These are phyloP conservation scores for Dendrocincla tyrannina DNA, from an alignment of 2,797 vertebrate genomes.

Conservation along the genomic window DNA sequence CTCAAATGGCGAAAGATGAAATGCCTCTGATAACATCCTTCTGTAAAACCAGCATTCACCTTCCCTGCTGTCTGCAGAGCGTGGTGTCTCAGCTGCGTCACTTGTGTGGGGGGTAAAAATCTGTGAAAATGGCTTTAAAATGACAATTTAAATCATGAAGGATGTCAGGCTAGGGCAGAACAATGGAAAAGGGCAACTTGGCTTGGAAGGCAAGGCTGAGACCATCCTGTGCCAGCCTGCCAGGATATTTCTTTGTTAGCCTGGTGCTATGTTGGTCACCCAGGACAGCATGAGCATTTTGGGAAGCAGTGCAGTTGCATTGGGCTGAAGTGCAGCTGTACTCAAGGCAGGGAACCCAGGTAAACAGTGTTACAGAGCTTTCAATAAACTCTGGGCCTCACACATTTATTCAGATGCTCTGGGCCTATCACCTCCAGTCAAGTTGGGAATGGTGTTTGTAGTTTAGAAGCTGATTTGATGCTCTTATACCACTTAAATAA, in stretches of 20 bases:
- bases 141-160: background rate
- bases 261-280: background rate
- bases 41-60: background rate
- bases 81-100: background rate
- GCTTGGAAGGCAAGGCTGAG: background rate
- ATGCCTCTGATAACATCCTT: background rate
- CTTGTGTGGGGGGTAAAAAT: background rate
- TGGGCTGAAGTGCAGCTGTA: background rate
- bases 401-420: background rate
- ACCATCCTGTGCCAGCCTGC: background rate
- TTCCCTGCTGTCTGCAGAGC: background rate
- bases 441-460: background rate
- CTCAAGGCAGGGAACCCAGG: background rate
- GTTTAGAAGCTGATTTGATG: background rate
- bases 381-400: background rate
- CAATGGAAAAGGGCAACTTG: background rate
- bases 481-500: background rate
- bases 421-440: background rate
- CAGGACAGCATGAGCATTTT: background rate
- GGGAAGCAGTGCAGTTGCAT: background rate
- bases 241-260: background rate
- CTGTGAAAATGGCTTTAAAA: background rate
- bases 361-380: background rate
- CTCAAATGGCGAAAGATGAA: background rate
- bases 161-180: background rate